Percentiles rank a stretch among this genome's conserved stretches.
phyloP scores from a whole-genome alignment of 2,888 invertebrate species.

The Cryptocephalus primarius region DNA sequence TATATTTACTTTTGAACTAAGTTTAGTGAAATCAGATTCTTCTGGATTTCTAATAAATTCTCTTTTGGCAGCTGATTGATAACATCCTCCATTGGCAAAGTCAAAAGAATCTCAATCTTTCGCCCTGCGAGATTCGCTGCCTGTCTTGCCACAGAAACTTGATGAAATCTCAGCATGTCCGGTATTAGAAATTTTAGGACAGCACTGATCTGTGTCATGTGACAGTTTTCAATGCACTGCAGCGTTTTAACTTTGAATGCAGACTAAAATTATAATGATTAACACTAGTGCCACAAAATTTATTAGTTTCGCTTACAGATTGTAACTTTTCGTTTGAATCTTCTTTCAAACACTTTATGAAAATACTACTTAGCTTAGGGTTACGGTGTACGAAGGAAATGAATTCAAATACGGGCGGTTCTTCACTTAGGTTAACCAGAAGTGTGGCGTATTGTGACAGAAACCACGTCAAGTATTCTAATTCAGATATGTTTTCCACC shows the following conservation, averaged over 20 bases:
- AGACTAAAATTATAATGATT: background rate
- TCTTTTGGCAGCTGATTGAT: slow-evolving; percentile 55
- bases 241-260: slow-evolving; percentile 48
- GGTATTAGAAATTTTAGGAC: slow-evolving; percentile 52
- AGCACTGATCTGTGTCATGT: slow-evolving; percentile 59
- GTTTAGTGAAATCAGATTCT: slow-evolving; percentile 46
- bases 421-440: slow-evolving; percentile 51
- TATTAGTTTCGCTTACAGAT: slow-evolving; percentile 4
- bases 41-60: slow-evolving; percentile 55
- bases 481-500: slow-evolving; percentile 60
- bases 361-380: slow-evolving; percentile 51
- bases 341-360: slow-evolving; percentile 49
- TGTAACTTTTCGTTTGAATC: slow-evolving; percentile 1
- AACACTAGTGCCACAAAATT: too few species aligned
- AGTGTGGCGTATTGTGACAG: slow-evolving; percentile 61
- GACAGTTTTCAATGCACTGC: slow-evolving; percentile 58
- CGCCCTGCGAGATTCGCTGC: slow-evolving; percentile 64
- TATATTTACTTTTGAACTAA: slow-evolving; percentile 46
- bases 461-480: slow-evolving; percentile 65
- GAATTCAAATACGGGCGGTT: slow-evolving; percentile 56
- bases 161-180: slow-evolving; percentile 54
- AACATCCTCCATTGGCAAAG: slow-evolving; percentile 48
- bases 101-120: slow-evolving; percentile 56
- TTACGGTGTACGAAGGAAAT: slow-evolving; percentile 49
- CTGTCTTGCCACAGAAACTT: slow-evolving; percentile 54